Conservation (phyloP, 2,888 invertebrate genomes). For the Nomada fabriciana region DNA sequence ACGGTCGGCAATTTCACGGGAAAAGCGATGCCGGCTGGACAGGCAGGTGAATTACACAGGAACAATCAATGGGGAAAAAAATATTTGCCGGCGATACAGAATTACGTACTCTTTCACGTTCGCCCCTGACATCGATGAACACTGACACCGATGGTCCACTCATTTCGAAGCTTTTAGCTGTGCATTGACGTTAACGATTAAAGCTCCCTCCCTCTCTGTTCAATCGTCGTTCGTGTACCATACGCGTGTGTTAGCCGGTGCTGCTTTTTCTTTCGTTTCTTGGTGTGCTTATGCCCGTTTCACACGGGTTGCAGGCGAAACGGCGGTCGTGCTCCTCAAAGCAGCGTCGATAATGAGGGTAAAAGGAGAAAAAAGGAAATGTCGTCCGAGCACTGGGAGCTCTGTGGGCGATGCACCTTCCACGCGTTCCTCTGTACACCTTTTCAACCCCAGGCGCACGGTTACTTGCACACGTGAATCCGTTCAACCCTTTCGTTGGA, state of each 20-base stretch:
- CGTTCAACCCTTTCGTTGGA: constrained; percentile 31
- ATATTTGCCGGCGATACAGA: constrained; percentile 23
- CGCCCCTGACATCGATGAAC: constrained; percentile 40
- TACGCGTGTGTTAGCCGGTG: background rate
- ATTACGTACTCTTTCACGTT: constrained; percentile 25
- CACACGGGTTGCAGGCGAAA: constrained; percentile 58
- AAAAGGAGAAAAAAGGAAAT: constrained; percentile 48
- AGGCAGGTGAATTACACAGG: background rate
- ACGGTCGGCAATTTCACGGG: background rate
- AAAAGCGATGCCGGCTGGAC: background rate
- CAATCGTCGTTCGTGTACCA: no score
- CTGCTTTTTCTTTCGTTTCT: constrained; percentile 36
- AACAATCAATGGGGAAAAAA: constrained; percentile 4
- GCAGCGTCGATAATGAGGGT: constrained; percentile 64
- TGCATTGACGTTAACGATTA: constrained; percentile 69
- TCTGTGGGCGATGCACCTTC: constrained; percentile 46
- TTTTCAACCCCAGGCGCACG: constrained; percentile 9
- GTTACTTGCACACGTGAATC: background rate
- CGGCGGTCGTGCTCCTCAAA: constrained; percentile 60
- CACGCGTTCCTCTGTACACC: constrained; percentile 24
- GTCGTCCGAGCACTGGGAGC: constrained; percentile 28
- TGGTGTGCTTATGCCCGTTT: constrained; percentile 53
- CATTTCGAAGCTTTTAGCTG: constrained; percentile 67
- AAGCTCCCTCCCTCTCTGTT: constrained; percentile 32
- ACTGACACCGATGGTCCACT: constrained; percentile 60